phyloP scores from a whole-genome alignment of 1,140 invertebrate species.

The Wasmannia auropunctata region DNA sequence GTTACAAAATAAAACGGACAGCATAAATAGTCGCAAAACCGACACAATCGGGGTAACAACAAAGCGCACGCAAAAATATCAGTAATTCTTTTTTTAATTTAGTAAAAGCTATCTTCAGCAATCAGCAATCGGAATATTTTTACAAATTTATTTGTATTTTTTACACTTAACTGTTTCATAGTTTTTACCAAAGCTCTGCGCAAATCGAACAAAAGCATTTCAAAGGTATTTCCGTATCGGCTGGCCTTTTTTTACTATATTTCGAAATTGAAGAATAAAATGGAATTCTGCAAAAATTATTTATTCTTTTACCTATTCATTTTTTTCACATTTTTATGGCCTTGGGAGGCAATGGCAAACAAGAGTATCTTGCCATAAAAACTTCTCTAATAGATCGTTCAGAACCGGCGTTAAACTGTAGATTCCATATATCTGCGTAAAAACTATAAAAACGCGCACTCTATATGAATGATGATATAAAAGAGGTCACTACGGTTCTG shows the following conservation, averaged over 20 bases:
- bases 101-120: background rate
- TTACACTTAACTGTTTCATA: background rate
- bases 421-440: background rate
- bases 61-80: background rate
- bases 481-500: background rate
- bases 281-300: background rate
- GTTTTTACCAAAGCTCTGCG: background rate
- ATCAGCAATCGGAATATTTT: background rate
- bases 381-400: background rate
- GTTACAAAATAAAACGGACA: background rate
- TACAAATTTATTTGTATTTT: background rate
- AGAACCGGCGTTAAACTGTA: background rate
- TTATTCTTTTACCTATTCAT: background rate
- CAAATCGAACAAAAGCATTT: background rate
- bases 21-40: background rate
- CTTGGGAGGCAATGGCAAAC: background rate
- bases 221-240: background rate
- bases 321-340: background rate
- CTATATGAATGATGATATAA: background rate
- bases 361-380: background rate
- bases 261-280: background rate
- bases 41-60: background rate
- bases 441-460: background rate
- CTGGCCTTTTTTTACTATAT: background rate
- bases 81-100: background rate